Conservation (phyloP, 2,113 vertebrate genomes). For the Chloebia gouldiae region DNA sequence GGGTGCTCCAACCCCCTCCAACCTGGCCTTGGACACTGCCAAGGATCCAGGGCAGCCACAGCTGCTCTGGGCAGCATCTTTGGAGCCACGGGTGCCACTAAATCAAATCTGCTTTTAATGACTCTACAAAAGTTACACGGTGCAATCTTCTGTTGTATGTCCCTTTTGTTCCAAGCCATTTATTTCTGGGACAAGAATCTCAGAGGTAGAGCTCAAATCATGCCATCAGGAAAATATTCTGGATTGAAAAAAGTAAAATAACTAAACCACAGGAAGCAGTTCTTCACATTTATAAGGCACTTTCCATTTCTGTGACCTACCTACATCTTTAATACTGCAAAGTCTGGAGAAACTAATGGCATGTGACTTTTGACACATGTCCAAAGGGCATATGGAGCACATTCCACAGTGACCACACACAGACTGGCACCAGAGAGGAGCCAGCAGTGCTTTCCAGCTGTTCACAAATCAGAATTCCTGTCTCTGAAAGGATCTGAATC, state of each 20-base stretch:
- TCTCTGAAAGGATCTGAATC: background rate
- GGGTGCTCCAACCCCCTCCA: background rate
- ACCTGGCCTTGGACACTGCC: background rate
- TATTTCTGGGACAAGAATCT: background rate
- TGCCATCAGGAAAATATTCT: background rate
- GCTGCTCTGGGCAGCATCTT: background rate
- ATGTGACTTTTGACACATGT: background rate
- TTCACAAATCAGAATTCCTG: background rate
- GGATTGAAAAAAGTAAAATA: background rate
- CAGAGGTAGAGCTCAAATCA: background rate
- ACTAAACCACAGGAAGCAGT: background rate
- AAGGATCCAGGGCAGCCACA: background rate
- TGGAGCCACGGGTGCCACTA: background rate
- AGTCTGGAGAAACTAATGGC: background rate
- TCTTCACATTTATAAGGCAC: background rate
- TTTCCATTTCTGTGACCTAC: background rate
- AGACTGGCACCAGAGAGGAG: background rate
- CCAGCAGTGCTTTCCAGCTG: background rate
- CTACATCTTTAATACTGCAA: background rate
- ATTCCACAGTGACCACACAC: background rate
- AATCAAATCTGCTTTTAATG: background rate
- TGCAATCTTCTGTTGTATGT: background rate
- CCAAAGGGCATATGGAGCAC: background rate
- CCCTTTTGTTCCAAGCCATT: background rate
- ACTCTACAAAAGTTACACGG: accelerated